Conservation (phyloP, 2,797 vertebrate genomes). For the Notolabrus celidotus region DNA sequence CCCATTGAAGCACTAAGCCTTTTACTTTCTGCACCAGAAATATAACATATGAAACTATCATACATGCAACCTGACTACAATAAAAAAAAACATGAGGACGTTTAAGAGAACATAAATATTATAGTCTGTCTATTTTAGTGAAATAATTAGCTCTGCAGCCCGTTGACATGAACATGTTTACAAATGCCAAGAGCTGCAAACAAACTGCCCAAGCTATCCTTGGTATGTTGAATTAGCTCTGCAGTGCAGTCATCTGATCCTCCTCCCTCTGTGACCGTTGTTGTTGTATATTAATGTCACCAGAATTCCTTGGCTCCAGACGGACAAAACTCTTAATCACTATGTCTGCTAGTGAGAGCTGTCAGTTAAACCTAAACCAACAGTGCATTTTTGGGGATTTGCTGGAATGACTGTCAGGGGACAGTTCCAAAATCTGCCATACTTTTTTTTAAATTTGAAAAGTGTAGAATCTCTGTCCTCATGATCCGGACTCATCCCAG, state of each 20-base stretch:
- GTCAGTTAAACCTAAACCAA: not conserved
- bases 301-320: not conserved
- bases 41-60: too few relatives aligned
- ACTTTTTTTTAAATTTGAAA: not conserved
- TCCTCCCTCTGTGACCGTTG: not conserved
- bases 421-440: not conserved
- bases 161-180: too few relatives aligned
- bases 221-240: not conserved
- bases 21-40: too few relatives aligned
- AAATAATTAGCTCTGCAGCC: too few relatives aligned
- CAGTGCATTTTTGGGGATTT: conserved; percentile 8
- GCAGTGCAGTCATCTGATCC: not conserved
- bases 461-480: not conserved
- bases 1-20: too few relatives aligned
- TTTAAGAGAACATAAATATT: too few relatives aligned
- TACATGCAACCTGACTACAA: too few relatives aligned
- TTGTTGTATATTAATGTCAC: not conserved
- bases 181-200: not conserved
- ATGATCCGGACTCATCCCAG: too few relatives aligned
- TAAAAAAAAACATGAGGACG: too few relatives aligned
- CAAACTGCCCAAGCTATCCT: not conserved
- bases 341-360: not conserved
- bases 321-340: not conserved
- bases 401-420: not conserved
- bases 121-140: too few relatives aligned